Evolutionary conservation across 2,113 vertebrate genomes (phyloP).

Genomic region (Nothoprocta pentlandii): DNA sequence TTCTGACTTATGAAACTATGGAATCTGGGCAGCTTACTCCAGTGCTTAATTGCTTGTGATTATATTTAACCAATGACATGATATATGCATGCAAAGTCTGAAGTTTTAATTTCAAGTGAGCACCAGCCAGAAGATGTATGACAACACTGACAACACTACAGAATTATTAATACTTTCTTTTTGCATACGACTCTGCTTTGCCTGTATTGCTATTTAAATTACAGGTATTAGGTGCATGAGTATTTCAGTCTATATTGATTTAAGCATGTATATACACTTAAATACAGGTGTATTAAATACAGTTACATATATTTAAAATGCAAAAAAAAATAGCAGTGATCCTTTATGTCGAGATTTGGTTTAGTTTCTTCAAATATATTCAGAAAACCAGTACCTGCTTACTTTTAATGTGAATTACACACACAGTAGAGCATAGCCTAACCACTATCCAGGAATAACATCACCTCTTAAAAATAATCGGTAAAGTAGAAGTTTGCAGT

Average conservation of each 20-base stretch:
- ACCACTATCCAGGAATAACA: background rate
- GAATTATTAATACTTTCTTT: background rate
- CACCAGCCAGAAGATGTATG: accelerated
- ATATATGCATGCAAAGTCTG: background rate
- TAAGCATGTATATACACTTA: background rate
- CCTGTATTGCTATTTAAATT: background rate
- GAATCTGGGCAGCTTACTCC: background rate
- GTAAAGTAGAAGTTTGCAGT: background rate
- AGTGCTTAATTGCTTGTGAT: background rate
- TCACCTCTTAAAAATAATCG: background rate
- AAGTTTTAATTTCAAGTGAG: background rate
- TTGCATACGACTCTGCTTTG: background rate
- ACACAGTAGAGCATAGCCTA: background rate
- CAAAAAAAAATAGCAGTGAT: background rate
- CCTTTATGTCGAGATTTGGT: background rate
- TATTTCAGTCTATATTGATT: background rate
- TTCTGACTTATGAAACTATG: background rate
- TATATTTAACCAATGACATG: background rate
- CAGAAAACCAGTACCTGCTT: background rate
- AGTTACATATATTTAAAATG: background rate
- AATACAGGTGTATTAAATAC: background rate
- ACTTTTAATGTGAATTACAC: background rate
- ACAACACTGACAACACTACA: background rate
- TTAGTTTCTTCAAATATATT: background rate
- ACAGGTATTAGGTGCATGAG: background rate